phyloP scores from a whole-genome alignment of 2,797 vertebrate genomes.

The Sebastes vulpes region DNA sequence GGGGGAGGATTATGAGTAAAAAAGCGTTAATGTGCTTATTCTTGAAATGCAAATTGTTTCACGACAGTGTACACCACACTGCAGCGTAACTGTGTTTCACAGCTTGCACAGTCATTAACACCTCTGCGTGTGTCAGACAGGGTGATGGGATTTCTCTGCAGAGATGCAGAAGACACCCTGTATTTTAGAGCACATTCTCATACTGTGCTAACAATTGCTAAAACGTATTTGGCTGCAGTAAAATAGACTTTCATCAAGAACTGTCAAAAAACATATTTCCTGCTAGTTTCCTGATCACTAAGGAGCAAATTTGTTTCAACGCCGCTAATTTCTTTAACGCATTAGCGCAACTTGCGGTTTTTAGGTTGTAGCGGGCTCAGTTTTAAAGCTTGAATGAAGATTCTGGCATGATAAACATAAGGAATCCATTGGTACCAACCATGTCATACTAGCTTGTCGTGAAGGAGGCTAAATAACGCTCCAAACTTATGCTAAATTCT shows the following conservation, averaged over 20 bases:
- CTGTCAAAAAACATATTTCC: not conserved
- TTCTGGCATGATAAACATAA: rapidly evolving
- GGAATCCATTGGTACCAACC: too few relatives aligned
- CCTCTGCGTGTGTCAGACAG: constrained; percentile 60
- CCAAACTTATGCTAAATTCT: too few relatives aligned
- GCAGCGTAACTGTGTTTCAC: constrained; percentile 47
- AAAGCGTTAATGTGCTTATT: constrained; percentile 39
- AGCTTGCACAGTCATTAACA: constrained; percentile 65
- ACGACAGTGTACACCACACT: constrained; percentile 34
- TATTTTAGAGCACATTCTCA: not conserved
- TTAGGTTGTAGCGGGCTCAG: too few relatives aligned
- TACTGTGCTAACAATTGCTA: not conserved
- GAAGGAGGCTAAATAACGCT: too few relatives aligned
- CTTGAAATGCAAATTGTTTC: constrained; percentile 44
- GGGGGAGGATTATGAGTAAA: not conserved
- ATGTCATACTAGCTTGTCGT: too few relatives aligned
- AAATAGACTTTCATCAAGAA: not conserved
- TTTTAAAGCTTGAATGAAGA: too few relatives aligned
- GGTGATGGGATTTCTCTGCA: constrained; percentile 35
- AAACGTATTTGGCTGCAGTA: not conserved
- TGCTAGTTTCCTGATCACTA: not conserved
- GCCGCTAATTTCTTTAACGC: too few relatives aligned
- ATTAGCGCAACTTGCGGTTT: too few relatives aligned
- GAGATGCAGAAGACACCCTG: constrained; percentile 19
- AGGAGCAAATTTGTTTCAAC: not conserved